A percentile compares a stretch with the other conserved stretches of the same genome.
These are phyloP conservation scores for Cerastoderma edule DNA, from an alignment of 2,888 invertebrate genomes.

Conservation along the genomic window DNA sequence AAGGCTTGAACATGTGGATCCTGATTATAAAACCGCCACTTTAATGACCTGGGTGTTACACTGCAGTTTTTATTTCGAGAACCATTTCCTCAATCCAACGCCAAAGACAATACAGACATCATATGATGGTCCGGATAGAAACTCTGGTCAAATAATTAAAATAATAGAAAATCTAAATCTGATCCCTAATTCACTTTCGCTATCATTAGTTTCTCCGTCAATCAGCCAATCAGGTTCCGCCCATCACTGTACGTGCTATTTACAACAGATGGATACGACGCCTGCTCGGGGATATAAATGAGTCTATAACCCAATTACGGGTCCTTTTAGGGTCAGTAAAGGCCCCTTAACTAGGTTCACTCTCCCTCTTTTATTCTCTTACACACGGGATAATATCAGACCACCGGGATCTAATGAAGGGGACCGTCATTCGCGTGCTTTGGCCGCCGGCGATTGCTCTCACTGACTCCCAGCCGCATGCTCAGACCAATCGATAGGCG, in stretches of 20 bases:
- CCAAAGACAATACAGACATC: too few relatives aligned
- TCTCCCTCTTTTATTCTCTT: conserved; percentile 25
- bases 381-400: conserved; percentile 10
- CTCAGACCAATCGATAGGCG: conserved; percentile 12
- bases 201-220: conserved; percentile 4
- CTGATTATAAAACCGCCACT: too few relatives aligned
- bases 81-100: too few relatives aligned
- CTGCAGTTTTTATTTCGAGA: too few relatives aligned
- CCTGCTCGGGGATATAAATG: conserved; percentile 22
- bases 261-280: conserved; percentile 21
- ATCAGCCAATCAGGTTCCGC: conserved; percentile 9
- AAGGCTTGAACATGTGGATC: too few relatives aligned
- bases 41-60: too few relatives aligned
- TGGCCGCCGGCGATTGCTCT: conserved; percentile 11
- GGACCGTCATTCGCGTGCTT: conserved; percentile 18
- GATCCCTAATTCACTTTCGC: background rate
- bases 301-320: conserved; percentile 29
- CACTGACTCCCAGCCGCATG: background rate
- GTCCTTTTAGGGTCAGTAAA: conserved; percentile 29
- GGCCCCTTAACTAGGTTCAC: conserved; percentile 23
- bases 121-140: too few relatives aligned
- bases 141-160: too few relatives aligned
- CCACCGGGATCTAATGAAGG: conserved; percentile 9
- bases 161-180: too few relatives aligned
- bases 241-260: background rate